Conservation (phyloP, 2,797 vertebrate species). For the Pipistrellus kuhlii region DNA sequence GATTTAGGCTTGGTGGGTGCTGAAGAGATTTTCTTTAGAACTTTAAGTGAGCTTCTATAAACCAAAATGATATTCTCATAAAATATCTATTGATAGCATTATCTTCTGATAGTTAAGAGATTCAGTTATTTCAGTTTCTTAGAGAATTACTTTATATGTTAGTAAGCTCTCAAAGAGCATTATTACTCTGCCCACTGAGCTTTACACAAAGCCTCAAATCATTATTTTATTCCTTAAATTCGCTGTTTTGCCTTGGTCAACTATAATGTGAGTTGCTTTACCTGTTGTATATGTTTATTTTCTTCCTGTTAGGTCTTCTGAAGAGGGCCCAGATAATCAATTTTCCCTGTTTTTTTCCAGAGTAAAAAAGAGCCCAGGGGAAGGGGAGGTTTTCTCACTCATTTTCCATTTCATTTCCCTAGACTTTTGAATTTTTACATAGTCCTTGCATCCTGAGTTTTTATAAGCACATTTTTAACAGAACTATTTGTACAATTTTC, state of each 20-base stretch:
- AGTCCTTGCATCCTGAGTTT: background rate
- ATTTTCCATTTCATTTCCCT: background rate
- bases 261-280: background rate
- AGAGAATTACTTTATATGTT: background rate
- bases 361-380: background rate
- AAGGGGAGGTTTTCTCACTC: background rate
- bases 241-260: background rate
- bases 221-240: background rate
- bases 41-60: background rate
- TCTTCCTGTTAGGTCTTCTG: constrained; percentile 4
- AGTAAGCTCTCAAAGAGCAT: background rate
- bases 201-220: background rate
- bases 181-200: background rate
- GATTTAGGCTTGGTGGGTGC: background rate
- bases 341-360: background rate
- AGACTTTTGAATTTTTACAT: constrained; percentile 1
- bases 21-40: constrained; percentile 37
- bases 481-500: background rate
- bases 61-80: background rate
- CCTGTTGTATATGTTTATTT: background rate
- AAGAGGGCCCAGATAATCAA: background rate
- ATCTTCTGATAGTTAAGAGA: background rate
- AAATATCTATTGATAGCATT: background rate
- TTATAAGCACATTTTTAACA: background rate
- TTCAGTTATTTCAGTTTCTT: background rate